Percentiles rank a stretch among this genome's conserved stretches.
Evolutionary conservation across 2,888 invertebrate species (phyloP).

Genomic region (Philhelius pedissequus): DNA sequence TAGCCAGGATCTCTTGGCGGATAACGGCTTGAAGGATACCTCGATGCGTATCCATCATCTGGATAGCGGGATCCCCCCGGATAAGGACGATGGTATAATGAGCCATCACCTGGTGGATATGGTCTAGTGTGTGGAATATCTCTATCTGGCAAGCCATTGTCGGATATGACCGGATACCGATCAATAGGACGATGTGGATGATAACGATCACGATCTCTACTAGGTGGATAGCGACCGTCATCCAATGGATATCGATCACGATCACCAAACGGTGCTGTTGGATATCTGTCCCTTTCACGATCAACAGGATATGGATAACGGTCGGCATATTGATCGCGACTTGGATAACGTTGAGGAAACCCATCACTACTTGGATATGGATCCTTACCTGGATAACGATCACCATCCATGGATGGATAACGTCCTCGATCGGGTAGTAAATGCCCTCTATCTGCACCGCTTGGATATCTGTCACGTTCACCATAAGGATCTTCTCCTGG

Average conservation of each 20-base stretch:
- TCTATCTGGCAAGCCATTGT: constrained; percentile 74
- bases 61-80: constrained; percentile 73
- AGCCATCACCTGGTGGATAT: constrained; percentile 74
- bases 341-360: constrained; percentile 54
- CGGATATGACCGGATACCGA: constrained; percentile 74
- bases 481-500: constrained; percentile 80
- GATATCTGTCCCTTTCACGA: constrained; percentile 66
- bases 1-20: constrained; percentile 75
- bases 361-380: constrained; percentile 71
- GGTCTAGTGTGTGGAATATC: constrained; percentile 78
- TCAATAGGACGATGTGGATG: constrained; percentile 72
- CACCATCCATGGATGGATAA: constrained; percentile 68
- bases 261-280: constrained; percentile 54
- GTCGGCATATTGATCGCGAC: constrained; percentile 71
- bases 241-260: constrained; percentile 71
- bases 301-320: constrained; percentile 69
- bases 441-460: constrained; percentile 59
- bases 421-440: constrained; percentile 67
- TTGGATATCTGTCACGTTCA: constrained; percentile 76
- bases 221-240: constrained; percentile 69
- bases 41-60: constrained; percentile 72
- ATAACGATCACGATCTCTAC: constrained; percentile 70
- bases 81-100: constrained; percentile 73
- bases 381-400: constrained; percentile 70
- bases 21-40: constrained; percentile 72